These are phyloP conservation scores for Piaya cayana DNA, from an alignment of 2,113 vertebrate species.

Conservation along the genomic window DNA sequence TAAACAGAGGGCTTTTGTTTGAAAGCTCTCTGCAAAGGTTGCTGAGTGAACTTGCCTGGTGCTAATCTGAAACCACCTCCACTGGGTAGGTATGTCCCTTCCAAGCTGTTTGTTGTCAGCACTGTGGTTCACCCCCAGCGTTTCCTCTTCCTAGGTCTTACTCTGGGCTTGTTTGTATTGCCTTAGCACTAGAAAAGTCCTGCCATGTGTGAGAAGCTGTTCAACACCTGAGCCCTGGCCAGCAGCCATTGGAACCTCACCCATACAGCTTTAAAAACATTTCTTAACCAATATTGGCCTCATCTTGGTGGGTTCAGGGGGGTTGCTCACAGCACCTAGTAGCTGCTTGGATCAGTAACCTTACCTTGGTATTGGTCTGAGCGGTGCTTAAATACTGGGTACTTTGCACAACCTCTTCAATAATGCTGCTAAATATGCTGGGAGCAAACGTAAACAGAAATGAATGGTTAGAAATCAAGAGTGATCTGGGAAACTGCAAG, in stretches of 20 bases:
- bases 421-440: not conserved
- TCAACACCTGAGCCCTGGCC: not conserved
- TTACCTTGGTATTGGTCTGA: not conserved
- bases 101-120: not conserved
- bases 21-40: constrained; percentile 4
- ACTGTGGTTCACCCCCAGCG: not conserved
- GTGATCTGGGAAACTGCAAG: not conserved
- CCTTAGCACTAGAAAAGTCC: not conserved
- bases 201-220: not conserved
- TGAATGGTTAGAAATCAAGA: not conserved
- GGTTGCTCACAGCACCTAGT: not conserved
- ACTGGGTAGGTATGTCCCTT: not conserved
- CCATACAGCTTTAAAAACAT: not conserved
- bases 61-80: not conserved
- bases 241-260: not conserved
- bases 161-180: not conserved
- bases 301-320: not conserved
- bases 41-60: not conserved
- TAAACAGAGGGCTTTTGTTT: constrained; percentile 4
- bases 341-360: not conserved
- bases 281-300: not conserved
- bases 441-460: constrained; percentile 8
- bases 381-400: not conserved
- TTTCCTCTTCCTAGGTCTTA: not conserved
- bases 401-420: not conserved